These are phyloP conservation scores for Theonella swinhoei DNA, from an alignment of 37 sponge, comb jelly and placozoan genomes.

Conservation along the genomic window DNA sequence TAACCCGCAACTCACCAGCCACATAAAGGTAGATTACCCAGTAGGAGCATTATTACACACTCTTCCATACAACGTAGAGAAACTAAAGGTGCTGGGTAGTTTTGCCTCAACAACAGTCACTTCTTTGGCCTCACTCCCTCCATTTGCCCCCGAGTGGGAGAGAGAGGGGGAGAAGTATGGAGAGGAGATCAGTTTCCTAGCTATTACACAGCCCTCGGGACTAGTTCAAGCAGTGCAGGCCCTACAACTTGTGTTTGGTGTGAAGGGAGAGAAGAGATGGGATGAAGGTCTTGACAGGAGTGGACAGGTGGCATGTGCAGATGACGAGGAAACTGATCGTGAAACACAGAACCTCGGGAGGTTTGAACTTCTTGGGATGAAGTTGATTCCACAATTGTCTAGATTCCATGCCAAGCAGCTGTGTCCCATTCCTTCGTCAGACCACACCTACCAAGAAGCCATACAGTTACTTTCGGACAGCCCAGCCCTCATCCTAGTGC, in stretches of 20 bases:
- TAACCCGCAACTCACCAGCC: background rate
- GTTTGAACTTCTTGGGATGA: slow-evolving; percentile 74
- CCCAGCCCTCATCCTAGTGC: slow-evolving; percentile 35
- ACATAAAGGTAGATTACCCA: background rate
- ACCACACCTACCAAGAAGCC: slow-evolving; percentile 10
- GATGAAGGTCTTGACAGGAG: background rate
- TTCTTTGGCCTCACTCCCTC: background rate
- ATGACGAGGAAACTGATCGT: too few species aligned
- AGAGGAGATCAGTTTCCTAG: slow-evolving; percentile 60
- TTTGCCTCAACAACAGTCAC: slow-evolving; percentile 6
- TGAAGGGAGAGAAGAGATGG: background rate
- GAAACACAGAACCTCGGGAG: background rate
- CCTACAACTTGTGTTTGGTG: background rate
- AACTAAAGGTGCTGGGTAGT: slow-evolving; percentile 31
- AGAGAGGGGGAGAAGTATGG: background rate
- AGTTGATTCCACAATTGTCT: slow-evolving; percentile 46
- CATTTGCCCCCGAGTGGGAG: background rate
- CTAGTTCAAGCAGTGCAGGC: background rate
- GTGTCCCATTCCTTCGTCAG: slow-evolving; percentile 9
- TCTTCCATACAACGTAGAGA: slow-evolving; percentile 7
- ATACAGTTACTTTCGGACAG: slow-evolving; percentile 44
- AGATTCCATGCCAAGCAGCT: slow-evolving; percentile 74
- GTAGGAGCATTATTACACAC: slow-evolving; percentile 11
- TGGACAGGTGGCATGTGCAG: too few species aligned
- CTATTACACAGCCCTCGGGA: slow-evolving; percentile 9